Evolutionary conservation across 2,113 vertebrate species (phyloP).

Genomic region (Bucco capensis): DNA sequence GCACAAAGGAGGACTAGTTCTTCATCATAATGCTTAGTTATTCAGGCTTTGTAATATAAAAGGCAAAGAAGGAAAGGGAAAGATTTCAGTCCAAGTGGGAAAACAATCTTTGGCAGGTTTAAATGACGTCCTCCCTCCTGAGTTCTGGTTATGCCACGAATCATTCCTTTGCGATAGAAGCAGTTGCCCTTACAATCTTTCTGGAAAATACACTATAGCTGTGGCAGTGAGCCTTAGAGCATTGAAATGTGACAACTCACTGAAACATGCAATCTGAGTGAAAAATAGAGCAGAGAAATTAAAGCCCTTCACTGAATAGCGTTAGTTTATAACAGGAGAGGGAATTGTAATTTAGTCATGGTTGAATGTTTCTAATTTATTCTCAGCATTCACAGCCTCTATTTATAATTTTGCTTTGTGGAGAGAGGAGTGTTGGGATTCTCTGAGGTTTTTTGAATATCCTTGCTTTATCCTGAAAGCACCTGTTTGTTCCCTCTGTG

Average conservation of each 20-base stretch:
- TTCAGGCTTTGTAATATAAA: background rate
- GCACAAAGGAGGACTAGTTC: background rate
- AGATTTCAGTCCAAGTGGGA: background rate
- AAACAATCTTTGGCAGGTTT: background rate
- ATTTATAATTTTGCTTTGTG: slow-evolving; percentile 27
- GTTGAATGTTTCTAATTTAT: slow-evolving; percentile 63
- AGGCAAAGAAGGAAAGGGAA: background rate
- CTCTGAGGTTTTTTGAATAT: slow-evolving; percentile 51
- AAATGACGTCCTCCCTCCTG: background rate
- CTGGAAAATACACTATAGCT: background rate
- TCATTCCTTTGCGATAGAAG: background rate
- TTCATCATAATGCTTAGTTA: background rate
- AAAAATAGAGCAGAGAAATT: background rate
- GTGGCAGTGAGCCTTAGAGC: background rate
- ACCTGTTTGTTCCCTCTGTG: slow-evolving; percentile 43
- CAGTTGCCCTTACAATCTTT: background rate
- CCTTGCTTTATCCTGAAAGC: slow-evolving; percentile 56
- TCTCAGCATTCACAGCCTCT: slow-evolving; percentile 13
- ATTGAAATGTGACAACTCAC: background rate
- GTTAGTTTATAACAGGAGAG: slow-evolving; percentile 16
- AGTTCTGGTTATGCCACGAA: background rate
- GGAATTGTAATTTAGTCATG: slow-evolving; percentile 59
- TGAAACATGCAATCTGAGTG: background rate
- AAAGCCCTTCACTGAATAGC: slow-evolving; percentile 7
- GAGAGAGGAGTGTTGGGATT: slow-evolving; percentile 35